Evolutionary conservation across 2,888 invertebrate species (phyloP).

Genomic region (Caenorhabditis angaria): DNA sequence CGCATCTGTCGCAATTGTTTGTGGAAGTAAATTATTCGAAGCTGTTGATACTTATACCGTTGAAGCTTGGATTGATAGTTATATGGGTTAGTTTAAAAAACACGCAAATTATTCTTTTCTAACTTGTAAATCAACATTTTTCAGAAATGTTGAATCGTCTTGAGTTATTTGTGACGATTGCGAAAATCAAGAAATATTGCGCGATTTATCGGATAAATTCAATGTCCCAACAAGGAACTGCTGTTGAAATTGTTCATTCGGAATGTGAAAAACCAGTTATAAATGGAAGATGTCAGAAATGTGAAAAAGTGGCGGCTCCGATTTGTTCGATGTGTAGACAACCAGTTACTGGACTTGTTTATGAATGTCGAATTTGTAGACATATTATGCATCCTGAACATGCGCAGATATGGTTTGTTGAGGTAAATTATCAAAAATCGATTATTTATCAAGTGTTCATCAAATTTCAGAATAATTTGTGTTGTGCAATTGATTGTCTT

Average conservation of each 20-base stretch:
- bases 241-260: slow-evolving; percentile 29
- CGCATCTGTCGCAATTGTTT: slow-evolving; percentile 46
- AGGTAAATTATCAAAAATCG: slow-evolving; percentile 3
- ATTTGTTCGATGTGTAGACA: slow-evolving; percentile 36
- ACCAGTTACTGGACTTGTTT: slow-evolving; percentile 22
- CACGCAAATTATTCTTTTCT: neutral
- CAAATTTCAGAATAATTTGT: neutral
- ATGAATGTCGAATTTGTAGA: slow-evolving; percentile 40
- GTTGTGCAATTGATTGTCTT: neutral
- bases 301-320: slow-evolving; percentile 15
- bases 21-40: slow-evolving; percentile 41
- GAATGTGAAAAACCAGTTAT: slow-evolving; percentile 29
- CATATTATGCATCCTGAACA: slow-evolving; percentile 53
- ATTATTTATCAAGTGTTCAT: no score
- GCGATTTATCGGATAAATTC: slow-evolving; percentile 34
- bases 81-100: slow-evolving; percentile 33
- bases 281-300: slow-evolving; percentile 38
- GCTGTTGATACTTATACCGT: slow-evolving; percentile 41
- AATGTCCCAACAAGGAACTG: slow-evolving; percentile 37
- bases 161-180: slow-evolving; percentile 38
- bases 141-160: slow-evolving; percentile 54
- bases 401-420: slow-evolving; percentile 15
- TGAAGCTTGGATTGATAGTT: slow-evolving; percentile 49
- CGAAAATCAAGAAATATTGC: slow-evolving; percentile 46
- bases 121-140: neutral